A percentile compares a stretch with the other conserved stretches of the same genome.
These are phyloP conservation scores for Bradypodion ventrale DNA, from an alignment of 2,797 vertebrate species.

Conservation along the genomic window DNA sequence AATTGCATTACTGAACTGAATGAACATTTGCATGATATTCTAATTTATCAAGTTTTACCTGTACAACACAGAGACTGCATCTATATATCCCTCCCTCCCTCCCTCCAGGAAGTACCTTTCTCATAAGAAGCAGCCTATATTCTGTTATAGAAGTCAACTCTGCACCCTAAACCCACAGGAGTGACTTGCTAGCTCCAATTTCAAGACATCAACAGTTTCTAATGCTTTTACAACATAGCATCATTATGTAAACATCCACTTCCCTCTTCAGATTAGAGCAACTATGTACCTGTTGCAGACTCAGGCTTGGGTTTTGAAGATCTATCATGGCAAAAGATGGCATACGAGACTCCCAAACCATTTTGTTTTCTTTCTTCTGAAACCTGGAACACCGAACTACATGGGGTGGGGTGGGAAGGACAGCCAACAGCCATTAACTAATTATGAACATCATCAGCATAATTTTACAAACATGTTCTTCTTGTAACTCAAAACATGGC, in stretches of 20 bases:
- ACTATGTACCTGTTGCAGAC: constrained; percentile 73
- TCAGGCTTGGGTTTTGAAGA: constrained; percentile 58
- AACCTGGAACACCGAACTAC: constrained; percentile 70
- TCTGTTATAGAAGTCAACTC: neutral
- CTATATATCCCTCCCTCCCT: no score
- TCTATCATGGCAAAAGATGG: constrained; percentile 76
- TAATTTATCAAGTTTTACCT: no score
- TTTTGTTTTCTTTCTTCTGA: constrained; percentile 75
- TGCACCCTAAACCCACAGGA: neutral
- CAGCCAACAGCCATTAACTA: neutral
- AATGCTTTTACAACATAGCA: neutral
- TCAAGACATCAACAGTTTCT: neutral
- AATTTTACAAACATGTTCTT: neutral
- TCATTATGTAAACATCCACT: neutral
- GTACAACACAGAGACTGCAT: no score
- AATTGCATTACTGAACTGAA: no score
- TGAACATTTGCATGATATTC: no score
- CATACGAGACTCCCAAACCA: constrained; percentile 70
- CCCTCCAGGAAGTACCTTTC: neutral
- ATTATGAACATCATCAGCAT: neutral
- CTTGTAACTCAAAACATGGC: neutral
- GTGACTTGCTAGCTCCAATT: neutral
- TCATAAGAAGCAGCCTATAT: neutral
- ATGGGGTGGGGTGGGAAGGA: constrained; percentile 51
- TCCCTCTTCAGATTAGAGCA: neutral